Percentiles rank a stretch among this genome's conserved stretches.
These are phyloP conservation scores for Lymantria dispar DNA, from an alignment of 2,888 invertebrate genomes.

Conservation along the genomic window DNA sequence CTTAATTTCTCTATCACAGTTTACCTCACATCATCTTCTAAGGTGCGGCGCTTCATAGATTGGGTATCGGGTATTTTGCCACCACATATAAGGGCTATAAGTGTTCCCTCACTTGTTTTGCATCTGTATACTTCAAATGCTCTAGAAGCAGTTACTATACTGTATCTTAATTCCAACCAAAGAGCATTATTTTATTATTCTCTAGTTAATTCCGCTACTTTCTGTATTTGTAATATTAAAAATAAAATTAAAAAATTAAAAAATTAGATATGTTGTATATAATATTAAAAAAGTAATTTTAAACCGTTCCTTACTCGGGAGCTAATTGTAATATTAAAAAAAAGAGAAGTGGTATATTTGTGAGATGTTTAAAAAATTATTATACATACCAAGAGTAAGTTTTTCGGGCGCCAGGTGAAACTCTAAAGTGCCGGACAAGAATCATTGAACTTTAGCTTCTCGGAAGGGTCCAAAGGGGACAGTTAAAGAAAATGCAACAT, in stretches of 20 bases:
- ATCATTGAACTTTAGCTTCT: no score
- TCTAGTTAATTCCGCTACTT: constrained; percentile 5
- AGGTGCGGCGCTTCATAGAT: constrained; percentile 19
- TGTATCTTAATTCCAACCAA: constrained; percentile 41
- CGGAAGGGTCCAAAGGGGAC: no score
- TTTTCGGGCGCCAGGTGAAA: no score
- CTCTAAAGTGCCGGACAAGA: no score
- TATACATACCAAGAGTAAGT: no score
- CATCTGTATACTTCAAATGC: constrained; percentile 39
- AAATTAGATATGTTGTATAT: no score
- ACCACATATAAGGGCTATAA: constrained; percentile 15
- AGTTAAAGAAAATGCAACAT: no score
- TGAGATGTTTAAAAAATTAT: no score
- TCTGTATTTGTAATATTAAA: background rate
- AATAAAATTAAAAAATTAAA: background rate
- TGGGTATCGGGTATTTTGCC: constrained; percentile 24
- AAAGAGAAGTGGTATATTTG: no score
- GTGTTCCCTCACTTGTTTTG: constrained; percentile 16
- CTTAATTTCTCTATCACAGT: constrained; percentile 16
- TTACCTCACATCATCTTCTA: constrained; percentile 23
- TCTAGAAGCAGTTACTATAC: constrained; percentile 37
- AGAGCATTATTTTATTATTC: constrained; percentile 12
- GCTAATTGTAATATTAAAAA: no score
- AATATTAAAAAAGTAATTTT: no score
- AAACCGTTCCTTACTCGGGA: no score